Conservation (phyloP, 2,113 vertebrate genomes). For the human region GRCh38 chrX:93508001-93508500, state of each 20-base stretch:
- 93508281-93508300: not conserved
- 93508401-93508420: no score
- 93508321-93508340: not conserved
- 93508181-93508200: not conserved
- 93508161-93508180: not conserved
- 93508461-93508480: not conserved
- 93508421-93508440: no score
- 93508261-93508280: not conserved
- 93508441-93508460: no score
- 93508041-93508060: not conserved
- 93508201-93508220: not conserved
- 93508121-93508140: not conserved
- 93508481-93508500: not conserved
- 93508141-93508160: not conserved
- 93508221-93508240: not conserved
- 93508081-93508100: not conserved
- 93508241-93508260: not conserved
- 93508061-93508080: not conserved
- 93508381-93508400: no score
- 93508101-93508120: not conserved
- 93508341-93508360: no score
- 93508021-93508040: not conserved
- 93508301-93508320: not conserved
- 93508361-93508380: no score
- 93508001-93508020: not conserved